Evolutionary conservation across 2,113 vertebrate genomes (phyloP).

Genomic region (Hydropotes inermis): DNA sequence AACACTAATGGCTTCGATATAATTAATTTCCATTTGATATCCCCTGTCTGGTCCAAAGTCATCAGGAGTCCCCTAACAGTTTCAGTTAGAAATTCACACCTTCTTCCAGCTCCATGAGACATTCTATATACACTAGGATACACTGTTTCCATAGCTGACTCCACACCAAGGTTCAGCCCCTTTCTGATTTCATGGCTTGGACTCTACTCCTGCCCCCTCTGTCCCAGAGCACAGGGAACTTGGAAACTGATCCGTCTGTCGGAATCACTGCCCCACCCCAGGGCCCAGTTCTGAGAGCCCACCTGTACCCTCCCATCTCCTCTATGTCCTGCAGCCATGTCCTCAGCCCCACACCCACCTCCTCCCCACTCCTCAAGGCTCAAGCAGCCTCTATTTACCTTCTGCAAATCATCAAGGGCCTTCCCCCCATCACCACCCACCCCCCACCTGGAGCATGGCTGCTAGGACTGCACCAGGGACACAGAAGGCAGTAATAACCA

Average conservation of each 20-base stretch:
- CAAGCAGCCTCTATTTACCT: not conserved
- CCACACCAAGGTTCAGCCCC: not conserved
- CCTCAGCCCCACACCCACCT: not conserved
- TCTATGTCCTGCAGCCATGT: accelerated
- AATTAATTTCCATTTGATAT: not conserved
- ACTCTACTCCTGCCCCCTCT: not conserved
- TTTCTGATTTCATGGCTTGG: not conserved
- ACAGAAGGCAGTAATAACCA: accelerated
- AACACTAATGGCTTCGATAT: not conserved
- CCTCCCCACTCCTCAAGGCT: not conserved
- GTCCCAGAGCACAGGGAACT: not conserved
- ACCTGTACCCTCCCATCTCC: not conserved
- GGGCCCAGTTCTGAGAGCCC: not conserved
- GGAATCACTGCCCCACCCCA: not conserved
- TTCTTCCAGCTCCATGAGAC: not conserved
- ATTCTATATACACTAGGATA: not conserved
- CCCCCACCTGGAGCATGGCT: accelerated
- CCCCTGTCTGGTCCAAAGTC: not conserved
- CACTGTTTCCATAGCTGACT: too few relatives aligned
- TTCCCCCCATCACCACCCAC: not conserved
- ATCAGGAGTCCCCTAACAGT: not conserved
- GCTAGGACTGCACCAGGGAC: not conserved
- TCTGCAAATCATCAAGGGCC: not conserved
- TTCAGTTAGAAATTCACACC: accelerated
- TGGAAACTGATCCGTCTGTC: not conserved